Conservation (phyloP, 2,113 vertebrate genomes). For the Ammodytes dubius region DNA sequence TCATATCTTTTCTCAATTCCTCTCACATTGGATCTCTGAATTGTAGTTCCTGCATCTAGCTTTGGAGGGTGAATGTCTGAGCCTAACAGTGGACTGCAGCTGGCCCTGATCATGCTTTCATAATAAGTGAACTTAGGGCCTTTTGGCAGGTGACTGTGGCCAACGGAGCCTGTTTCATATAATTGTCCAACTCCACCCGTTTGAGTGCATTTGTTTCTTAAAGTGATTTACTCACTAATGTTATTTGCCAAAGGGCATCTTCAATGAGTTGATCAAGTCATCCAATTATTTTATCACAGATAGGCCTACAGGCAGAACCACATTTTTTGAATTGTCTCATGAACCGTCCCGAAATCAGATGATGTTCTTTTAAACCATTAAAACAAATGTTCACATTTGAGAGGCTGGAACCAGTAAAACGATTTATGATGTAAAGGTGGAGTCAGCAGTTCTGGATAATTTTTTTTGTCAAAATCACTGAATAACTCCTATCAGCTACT, state of each 20-base stretch:
- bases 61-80: constrained; percentile 23
- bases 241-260: constrained; percentile 55
- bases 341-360: too few relatives aligned
- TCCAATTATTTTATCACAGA: constrained; percentile 14
- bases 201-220: constrained; percentile 15
- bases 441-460: too few relatives aligned
- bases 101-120: constrained; percentile 33
- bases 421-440: too few relatives aligned
- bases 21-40: constrained; percentile 15
- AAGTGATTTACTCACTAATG: constrained; percentile 33
- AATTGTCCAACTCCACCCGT: too few relatives aligned
- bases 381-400: too few relatives aligned
- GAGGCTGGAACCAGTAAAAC: too few relatives aligned
- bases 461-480: too few relatives aligned
- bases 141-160: constrained; percentile 45
- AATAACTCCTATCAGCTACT: too few relatives aligned
- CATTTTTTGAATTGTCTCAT: too few relatives aligned
- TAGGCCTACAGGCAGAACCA: background rate
- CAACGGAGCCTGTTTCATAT: constrained; percentile 42
- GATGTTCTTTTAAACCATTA: too few relatives aligned
- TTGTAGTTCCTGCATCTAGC: constrained; percentile 23
- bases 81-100: constrained; percentile 26
- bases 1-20: constrained; percentile 40
- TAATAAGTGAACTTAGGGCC: constrained; percentile 33
- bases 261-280: constrained; percentile 43